Evolutionary conservation across 2,113 vertebrate species (phyloP).

Genomic region (Arvicanthis niloticus): DNA sequence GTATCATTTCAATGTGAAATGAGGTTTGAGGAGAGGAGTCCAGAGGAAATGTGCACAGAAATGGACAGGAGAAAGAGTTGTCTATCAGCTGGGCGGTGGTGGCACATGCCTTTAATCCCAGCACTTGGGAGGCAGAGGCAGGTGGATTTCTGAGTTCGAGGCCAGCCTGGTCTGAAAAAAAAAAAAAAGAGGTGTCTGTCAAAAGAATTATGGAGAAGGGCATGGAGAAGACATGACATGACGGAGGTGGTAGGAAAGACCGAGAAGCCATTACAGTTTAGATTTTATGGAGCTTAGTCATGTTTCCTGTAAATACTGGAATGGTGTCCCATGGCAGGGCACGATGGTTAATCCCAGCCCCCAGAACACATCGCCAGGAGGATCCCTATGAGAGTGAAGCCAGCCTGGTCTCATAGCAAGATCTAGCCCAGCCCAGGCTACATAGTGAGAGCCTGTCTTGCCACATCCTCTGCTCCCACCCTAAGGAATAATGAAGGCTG

Average conservation of each 20-base stretch:
- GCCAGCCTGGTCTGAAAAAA: too few species aligned
- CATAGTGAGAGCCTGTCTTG: background rate
- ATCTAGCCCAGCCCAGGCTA: background rate
- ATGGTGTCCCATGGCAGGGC: background rate
- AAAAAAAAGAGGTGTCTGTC: background rate
- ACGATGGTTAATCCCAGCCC: background rate
- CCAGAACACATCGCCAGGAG: background rate
- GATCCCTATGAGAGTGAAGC: background rate
- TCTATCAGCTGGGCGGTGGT: background rate
- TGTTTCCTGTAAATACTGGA: background rate
- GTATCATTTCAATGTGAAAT: background rate
- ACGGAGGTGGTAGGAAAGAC: background rate
- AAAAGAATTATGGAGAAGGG: background rate
- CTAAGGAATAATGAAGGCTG: background rate
- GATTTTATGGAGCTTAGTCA: background rate
- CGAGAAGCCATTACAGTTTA: background rate
- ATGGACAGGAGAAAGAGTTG: too few species aligned
- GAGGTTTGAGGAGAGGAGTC: background rate
- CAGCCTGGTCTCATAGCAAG: background rate
- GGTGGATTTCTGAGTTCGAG: too few species aligned
- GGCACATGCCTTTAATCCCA: too few species aligned
- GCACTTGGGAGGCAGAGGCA: too few species aligned
- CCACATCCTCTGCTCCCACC: too few species aligned
- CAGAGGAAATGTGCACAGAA: background rate
- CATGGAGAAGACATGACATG: background rate